Evolutionary conservation across 2,113 vertebrate genomes (phyloP).

Genomic region (Myxocyprinus asiaticus): DNA sequence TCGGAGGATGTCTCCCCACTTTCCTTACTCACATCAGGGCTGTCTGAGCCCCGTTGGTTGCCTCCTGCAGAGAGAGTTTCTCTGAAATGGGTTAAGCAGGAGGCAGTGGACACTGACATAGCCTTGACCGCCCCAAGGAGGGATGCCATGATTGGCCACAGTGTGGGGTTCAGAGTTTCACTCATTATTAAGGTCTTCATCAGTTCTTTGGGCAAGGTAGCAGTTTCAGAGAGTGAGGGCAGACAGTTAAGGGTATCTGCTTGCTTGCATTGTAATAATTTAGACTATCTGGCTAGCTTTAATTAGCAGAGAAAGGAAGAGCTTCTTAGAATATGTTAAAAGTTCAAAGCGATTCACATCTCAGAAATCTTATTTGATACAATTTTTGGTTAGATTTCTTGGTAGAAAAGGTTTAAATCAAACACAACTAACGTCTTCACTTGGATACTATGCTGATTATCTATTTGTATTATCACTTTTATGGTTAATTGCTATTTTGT

Average conservation of each 20-base stretch:
- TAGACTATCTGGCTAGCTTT: background rate
- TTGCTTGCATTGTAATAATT: background rate
- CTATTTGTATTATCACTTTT: no score
- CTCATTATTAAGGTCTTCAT: constrained; percentile 18
- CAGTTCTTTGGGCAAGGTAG: background rate
- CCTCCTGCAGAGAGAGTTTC: constrained; percentile 22
- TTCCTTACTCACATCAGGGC: constrained; percentile 38
- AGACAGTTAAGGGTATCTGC: background rate
- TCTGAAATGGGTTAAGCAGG: constrained; percentile 32
- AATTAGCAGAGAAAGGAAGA: constrained; percentile 1
- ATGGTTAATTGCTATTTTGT: no score
- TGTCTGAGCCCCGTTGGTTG: background rate
- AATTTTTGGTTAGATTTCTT: background rate
- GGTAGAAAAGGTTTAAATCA: background rate
- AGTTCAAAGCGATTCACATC: background rate
- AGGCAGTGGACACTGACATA: constrained; percentile 31
- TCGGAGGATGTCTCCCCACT: constrained; percentile 25
- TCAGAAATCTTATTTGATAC: background rate
- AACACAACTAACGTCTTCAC: background rate
- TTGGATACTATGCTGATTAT: no score
- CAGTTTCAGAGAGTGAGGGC: constrained; percentile 13
- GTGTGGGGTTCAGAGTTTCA: background rate
- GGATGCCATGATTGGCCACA: background rate
- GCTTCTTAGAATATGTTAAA: background rate
- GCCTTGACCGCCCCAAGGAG: constrained; percentile 11